Conservation (phyloP, 1,140 invertebrate genomes). For the Drosophila nebulosa region DNA sequence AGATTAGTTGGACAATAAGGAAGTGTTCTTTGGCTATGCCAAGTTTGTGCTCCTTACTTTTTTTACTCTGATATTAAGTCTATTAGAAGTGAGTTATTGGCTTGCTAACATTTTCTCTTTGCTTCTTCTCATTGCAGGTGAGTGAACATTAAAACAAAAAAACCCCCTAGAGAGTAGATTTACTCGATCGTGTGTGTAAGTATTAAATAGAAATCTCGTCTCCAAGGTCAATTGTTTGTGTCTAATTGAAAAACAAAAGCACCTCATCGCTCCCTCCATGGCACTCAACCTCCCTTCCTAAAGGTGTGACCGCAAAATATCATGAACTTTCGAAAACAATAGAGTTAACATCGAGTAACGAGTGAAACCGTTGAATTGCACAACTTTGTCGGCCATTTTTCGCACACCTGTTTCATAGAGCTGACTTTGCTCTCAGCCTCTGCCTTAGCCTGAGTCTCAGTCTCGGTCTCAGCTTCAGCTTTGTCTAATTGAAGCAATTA, state of each 20-base stretch:
- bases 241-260: conserved; percentile 52
- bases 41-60: conserved; percentile 20
- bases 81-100: conserved; percentile 44
- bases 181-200: conserved; percentile 22
- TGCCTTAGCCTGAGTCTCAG: conserved; percentile 15
- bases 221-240: conserved; percentile 42
- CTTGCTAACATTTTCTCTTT: conserved; percentile 2
- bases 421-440: conserved; percentile 9
- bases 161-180: background rate
- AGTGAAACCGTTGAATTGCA: conserved; percentile 35
- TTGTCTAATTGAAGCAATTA: conserved; percentile 70
- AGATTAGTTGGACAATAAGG: conserved; percentile 61
- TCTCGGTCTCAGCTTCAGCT: background rate
- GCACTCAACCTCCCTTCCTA: conserved; percentile 7
- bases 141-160: conserved; percentile 17
- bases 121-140: conserved; percentile 31
- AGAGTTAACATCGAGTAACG: conserved; percentile 27
- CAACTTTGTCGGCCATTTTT: conserved; percentile 60
- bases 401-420: conserved; percentile 49
- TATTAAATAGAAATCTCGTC: conserved; percentile 24
- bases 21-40: conserved; percentile 44
- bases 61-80: background rate
- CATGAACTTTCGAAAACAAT: conserved; percentile 63
- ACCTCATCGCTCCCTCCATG: background rate
- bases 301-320: conserved; percentile 56